Evolutionary conservation across 2,888 invertebrate genomes (phyloP), one percentile per base, ranked within the genome.

Genomic region (Agrotis ipsilon): DNA sequence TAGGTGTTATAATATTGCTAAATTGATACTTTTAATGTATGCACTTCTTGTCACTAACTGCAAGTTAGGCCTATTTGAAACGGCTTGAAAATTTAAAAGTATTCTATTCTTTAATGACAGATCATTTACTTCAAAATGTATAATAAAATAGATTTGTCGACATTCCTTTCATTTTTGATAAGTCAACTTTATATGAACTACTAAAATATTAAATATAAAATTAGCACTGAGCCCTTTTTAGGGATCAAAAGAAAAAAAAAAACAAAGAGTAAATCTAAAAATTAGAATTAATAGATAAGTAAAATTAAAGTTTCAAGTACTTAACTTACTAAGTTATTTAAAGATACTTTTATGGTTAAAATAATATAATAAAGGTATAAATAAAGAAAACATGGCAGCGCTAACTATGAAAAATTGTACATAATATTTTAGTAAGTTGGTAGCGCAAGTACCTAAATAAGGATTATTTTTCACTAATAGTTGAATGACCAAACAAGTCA

Each of bases 51-150:
- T 21, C 24, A 27, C 68, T 51, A 13, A 27, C 32, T 55, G 64
- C 24, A 39, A 55, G 61, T 68, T 79, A 79, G 78, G 78, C 82
- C 78, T 79, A 79, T 73, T 72, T 78, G 64, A 19, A 54, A 19
- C 45, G 16, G 48, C 57, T 51, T 14, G 18, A 51, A 3, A 51
- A 14, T 49, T 46, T 39, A 19, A 3, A 43, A 45, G 21, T 24
- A 18, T 32, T 57, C 63, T 49, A n/a, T n/a, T n/a, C n/a, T n/a
- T n/a, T n/a, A n/a, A n/a, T n/a, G n/a, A n/a, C n/a, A n/a, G 9
- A n/a, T 13, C 58, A 3, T 19, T 0, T 0, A 24, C 21, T 21
- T 43, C 27, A 1, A 18, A n/a, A 16, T 14, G 18, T 43, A 16
- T 0, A 60, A 27, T 49, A 0, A 27, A 27, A 13, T 16, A 14